Evolutionary conservation across 2,797 vertebrate species (phyloP), one percentile per base, ranked within the genome.

Genomic region (Gadopsis marmoratus): DNA sequence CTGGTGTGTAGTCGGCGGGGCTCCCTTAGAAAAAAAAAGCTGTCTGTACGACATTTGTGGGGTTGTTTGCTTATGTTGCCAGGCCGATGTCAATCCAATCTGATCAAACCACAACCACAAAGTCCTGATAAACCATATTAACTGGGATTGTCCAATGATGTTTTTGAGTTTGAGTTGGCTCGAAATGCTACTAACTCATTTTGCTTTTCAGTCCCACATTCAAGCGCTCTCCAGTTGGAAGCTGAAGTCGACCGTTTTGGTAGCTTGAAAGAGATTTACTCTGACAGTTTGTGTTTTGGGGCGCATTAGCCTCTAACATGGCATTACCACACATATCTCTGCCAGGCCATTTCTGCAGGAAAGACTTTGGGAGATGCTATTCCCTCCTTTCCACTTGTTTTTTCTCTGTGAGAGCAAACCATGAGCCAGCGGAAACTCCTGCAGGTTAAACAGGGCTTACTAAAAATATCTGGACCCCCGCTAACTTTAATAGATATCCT

Each of bases 381-480:
- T 61, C 5, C 4, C 31, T 61, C 29, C 31, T 67, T 47, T 47
- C 14, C 48, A 21, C 12, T 61, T 50, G 19, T 39, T 21, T 21
- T 55, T 59, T 33, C 10, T 43, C 53, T 37, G 60, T 60, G 29
- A 31, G n/a, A 59, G 43, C 14, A 71, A 37, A 71, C 17, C 58
- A 62, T 8, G 5, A 53, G 9, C 7, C 45, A 56, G 53, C 53
- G 26, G n/a, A n/a, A 54, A 66, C 9, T 16, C 54, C 33, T 45
- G 43, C 12, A 5, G 21, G 43, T 65, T 43, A 26, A 21, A 41
- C 7, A 41, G 41, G 58, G 9, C 16, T 61, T 39, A 35, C 13
- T 10, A 23, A 23, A 72, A 62, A 21, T 48, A 70, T 41, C 9
- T 45, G 37, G 29, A 14, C 5, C 37, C 5, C 37, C 54, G 37